These are phyloP conservation scores for Brachyhypopomus gauderio DNA, from an alignment of 2,113 vertebrate species.

Conservation along the genomic window DNA sequence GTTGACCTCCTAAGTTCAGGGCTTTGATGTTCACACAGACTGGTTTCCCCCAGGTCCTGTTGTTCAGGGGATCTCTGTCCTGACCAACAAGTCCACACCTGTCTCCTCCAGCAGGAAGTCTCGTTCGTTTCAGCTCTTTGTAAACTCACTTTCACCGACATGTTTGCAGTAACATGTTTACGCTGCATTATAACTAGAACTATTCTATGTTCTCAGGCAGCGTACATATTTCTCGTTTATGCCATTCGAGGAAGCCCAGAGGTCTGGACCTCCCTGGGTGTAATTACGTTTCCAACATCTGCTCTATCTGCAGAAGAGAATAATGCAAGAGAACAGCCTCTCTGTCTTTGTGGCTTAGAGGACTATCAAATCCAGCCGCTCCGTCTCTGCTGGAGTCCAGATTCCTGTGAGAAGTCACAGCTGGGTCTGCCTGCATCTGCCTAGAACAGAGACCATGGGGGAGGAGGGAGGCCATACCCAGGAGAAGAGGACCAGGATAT, in stretches of 20 bases:
- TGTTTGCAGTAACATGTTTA: not conserved
- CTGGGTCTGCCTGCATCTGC: slow-evolving; percentile 21
- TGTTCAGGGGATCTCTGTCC: not conserved
- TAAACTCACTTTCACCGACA: too few species aligned
- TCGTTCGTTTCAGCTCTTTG: not conserved
- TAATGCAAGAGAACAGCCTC: not conserved
- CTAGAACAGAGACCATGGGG: slow-evolving; percentile 30
- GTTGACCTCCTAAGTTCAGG: not conserved
- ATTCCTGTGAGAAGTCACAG: slow-evolving; percentile 46
- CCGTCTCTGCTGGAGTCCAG: slow-evolving; percentile 36
- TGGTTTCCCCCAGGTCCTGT: not conserved
- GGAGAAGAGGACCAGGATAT: slow-evolving; percentile 10
- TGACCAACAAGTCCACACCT: slow-evolving; percentile 21
- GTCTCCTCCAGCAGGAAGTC: not conserved
- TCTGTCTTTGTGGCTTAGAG: slow-evolving; percentile 13
- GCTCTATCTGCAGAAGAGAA: not conserved
- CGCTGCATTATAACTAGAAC: not conserved
- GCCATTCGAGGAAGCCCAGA: not conserved
- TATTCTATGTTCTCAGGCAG: not conserved
- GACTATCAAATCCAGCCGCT: slow-evolving; percentile 12
- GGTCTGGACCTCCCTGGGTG: not conserved
- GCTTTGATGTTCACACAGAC: slow-evolving; percentile 12
- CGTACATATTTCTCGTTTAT: not conserved
- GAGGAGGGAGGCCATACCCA: slow-evolving; percentile 14
- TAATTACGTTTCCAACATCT: not conserved